phyloP scores from a whole-genome alignment of 2,113 vertebrate genomes.

The Crotophaga sulcirostris region DNA sequence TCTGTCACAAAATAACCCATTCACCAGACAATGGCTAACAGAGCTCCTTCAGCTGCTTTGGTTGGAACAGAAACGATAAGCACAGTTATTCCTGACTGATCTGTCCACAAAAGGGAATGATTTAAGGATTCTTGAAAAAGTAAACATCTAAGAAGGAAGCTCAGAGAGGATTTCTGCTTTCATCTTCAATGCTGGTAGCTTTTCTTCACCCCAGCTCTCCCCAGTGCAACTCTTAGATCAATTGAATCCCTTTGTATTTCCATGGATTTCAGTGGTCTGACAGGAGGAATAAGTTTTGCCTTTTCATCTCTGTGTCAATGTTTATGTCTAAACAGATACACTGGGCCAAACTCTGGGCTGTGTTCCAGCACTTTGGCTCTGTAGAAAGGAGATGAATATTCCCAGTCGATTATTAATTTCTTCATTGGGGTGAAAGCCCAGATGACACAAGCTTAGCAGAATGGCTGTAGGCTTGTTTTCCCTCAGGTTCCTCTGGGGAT shows the following conservation, averaged over 20 bases:
- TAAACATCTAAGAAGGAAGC: not conserved
- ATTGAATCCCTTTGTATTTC: conserved; percentile 11
- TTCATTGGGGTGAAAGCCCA: not conserved
- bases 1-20: not conserved
- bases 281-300: conserved; percentile 2
- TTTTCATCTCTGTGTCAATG: conserved; percentile 49
- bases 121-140: conserved; percentile 39
- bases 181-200: conserved; percentile 17
- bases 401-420: not conserved
- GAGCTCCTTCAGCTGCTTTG: not conserved
- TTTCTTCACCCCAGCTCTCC: conserved; percentile 25
- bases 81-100: not conserved
- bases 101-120: not conserved
- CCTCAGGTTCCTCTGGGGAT: not conserved
- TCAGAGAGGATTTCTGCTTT: conserved; percentile 49
- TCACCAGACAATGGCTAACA: not conserved
- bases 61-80: not conserved
- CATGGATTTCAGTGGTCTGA: not conserved
- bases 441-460: not conserved
- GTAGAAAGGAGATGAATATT: not conserved
- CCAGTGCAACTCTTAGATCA: conserved; percentile 2
- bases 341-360: conserved; percentile 23
- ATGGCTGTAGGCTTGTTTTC: not conserved
- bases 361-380: not conserved
- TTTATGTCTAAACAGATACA: conserved; percentile 56